Conservation (phyloP, 1,140 invertebrate genomes). For the Heliconius himera region DNA sequence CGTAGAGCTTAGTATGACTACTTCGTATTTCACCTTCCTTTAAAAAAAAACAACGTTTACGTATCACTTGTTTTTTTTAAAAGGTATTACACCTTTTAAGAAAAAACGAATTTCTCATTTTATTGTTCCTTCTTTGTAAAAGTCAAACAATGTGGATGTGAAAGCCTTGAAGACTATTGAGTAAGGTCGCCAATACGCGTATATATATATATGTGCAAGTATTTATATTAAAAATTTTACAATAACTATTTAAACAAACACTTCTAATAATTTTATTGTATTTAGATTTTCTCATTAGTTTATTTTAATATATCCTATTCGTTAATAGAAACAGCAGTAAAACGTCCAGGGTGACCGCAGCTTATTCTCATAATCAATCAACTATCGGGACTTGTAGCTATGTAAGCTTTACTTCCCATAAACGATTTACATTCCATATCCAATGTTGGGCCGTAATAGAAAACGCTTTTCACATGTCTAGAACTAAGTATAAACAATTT, state of each 20-base stretch:
- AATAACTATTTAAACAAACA: not conserved
- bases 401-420: constrained; percentile 43
- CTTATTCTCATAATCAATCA: constrained; percentile 38
- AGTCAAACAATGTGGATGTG: constrained; percentile 26
- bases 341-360: constrained; percentile 30
- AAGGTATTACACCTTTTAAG: constrained; percentile 9
- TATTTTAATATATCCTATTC: not conserved
- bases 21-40: not conserved
- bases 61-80: constrained; percentile 26
- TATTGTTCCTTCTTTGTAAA: constrained; percentile 32
- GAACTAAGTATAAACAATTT: constrained; percentile 35
- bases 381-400: constrained; percentile 38
- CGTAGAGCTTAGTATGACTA: not conserved
- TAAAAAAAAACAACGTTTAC: not conserved
- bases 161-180: constrained; percentile 42
- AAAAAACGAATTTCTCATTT: constrained; percentile 29
- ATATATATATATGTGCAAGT: not conserved
- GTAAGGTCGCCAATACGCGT: constrained; percentile 36
- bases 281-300: not conserved
- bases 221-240: not conserved
- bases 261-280: not conserved
- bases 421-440: constrained; percentile 41
- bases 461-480: constrained; percentile 34
- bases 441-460: constrained; percentile 37
- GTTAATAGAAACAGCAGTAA: not conserved